Percentiles rank a stretch among this genome's conserved stretches.
Conservation (phyloP, 2,888 invertebrate genomes). For the Watsonalla binaria region DNA sequence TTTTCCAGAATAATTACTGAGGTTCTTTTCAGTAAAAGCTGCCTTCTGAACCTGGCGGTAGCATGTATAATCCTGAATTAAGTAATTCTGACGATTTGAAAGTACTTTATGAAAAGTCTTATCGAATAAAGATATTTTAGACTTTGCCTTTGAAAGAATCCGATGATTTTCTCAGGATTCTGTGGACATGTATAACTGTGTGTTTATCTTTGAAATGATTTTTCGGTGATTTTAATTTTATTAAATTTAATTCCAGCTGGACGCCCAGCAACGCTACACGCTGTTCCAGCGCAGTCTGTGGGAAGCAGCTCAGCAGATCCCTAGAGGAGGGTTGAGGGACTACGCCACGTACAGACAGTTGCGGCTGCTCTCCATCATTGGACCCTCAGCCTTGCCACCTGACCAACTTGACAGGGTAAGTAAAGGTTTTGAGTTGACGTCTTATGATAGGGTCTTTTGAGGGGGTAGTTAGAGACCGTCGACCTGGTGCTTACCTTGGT, state of each 20-base stretch:
- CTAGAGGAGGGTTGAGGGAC: slow-evolving; percentile 83
- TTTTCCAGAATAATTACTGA: no score
- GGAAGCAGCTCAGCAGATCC: slow-evolving; percentile 85
- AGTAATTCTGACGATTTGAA: no score
- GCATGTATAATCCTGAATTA: no score
- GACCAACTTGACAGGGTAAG: slow-evolving; percentile 90
- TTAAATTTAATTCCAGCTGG: slow-evolving; percentile 77
- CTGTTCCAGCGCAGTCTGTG: slow-evolving; percentile 90
- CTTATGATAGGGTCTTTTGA: no score
- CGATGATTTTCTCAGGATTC: not conserved
- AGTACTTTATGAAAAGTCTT: no score
- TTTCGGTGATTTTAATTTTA: not conserved
- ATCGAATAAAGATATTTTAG: no score
- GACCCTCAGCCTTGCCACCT: slow-evolving; percentile 89
- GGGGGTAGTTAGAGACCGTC: no score
- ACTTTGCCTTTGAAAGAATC: no score
- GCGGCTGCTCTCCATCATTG: slow-evolving; percentile 86
- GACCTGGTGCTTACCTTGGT: no score
- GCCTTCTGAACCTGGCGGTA: no score
- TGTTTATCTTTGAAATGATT: not conserved
- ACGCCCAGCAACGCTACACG: slow-evolving; percentile 89
- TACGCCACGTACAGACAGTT: slow-evolving; percentile 85
- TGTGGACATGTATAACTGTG: no score
- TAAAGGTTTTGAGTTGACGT: not conserved
- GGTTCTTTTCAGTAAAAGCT: no score